A percentile compares a stretch with the other conserved stretches of the same genome.
Evolutionary conservation across 2,888 invertebrate genomes (phyloP).

Genomic region (Acleris laterana): DNA sequence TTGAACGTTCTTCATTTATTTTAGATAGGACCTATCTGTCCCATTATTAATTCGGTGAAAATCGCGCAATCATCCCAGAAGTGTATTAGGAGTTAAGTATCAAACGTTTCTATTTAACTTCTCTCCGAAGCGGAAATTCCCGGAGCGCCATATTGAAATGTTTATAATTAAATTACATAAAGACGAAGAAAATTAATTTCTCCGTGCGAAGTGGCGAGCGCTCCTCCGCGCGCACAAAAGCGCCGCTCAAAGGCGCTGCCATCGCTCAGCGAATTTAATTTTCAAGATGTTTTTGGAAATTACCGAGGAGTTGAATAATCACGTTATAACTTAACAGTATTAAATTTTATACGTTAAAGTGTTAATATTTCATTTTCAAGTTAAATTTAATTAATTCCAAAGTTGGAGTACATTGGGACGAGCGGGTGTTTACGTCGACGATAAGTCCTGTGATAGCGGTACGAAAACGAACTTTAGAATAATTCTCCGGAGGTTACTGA

Average conservation of each 20-base stretch:
- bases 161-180: constrained; percentile 85
- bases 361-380: constrained; percentile 85
- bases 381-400: constrained; percentile 84
- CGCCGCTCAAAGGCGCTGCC: constrained; percentile 74
- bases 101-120: constrained; percentile 85
- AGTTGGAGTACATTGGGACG: constrained; percentile 62
- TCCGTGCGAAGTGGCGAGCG: constrained; percentile 80
- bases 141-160: constrained; percentile 84
- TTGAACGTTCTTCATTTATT: no score
- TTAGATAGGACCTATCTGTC: constrained; percentile 47
- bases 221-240: constrained; percentile 64
- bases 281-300: constrained; percentile 82
- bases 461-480: no score
- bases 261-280: constrained; percentile 78
- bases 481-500: neutral
- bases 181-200: constrained; percentile 85
- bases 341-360: constrained; percentile 84
- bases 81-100: constrained; percentile 84
- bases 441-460: constrained; percentile 36
- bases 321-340: constrained; percentile 84
- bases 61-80: constrained; percentile 80
- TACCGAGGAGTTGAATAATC: constrained; percentile 82
- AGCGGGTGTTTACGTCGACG: constrained; percentile 22
- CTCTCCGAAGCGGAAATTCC: constrained; percentile 79
- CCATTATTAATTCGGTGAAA: constrained; percentile 73